A percentile compares a stretch with the other conserved stretches of the same genome.
phyloP scores from a whole-genome alignment of 2,113 vertebrate species.

The Jacana jacana region DNA sequence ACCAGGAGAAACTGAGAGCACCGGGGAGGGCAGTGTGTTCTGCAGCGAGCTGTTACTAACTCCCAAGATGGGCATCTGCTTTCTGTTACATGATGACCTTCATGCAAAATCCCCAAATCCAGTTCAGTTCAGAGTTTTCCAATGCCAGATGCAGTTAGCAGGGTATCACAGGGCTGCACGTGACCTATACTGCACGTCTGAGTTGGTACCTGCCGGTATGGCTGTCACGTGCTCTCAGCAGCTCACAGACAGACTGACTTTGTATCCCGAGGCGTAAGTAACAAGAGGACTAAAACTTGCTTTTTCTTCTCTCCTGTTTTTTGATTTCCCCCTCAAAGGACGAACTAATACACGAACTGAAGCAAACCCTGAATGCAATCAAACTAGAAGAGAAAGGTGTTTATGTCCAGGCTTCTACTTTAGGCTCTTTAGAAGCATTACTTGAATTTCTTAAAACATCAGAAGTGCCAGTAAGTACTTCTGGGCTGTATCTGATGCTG shows the following conservation, averaged over 20 bases:
- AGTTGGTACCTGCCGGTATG: not conserved
- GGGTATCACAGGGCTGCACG: rapidly evolving
- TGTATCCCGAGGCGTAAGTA: not conserved
- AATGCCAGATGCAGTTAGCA: not conserved
- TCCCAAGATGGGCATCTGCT: not conserved
- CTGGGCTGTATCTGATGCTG: not conserved
- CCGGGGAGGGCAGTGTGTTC: not conserved
- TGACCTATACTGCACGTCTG: not conserved
- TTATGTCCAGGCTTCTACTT: conserved; percentile 96
- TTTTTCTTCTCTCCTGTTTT: not conserved
- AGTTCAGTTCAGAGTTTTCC: not conserved
- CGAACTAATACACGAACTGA: conserved; percentile 92
- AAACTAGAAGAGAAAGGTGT: conserved; percentile 98
- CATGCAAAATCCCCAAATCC: not conserved
- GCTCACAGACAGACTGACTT: not conserved
- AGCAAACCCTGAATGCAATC: conserved; percentile 94
- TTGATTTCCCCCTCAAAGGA: conserved; percentile 75
- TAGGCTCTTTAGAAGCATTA: conserved; percentile 95
- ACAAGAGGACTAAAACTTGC: not conserved
- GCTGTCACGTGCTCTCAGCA: not conserved
- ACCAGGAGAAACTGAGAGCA: not conserved
- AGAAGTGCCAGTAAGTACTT: conserved; percentile 87
- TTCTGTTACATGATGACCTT: not conserved
- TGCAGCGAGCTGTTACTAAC: not conserved
- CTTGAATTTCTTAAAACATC: conserved; percentile 95